Base-by-base conservation (phyloP, 2,797 vertebrate species). In the Coracias cyanogaster region DNA sequence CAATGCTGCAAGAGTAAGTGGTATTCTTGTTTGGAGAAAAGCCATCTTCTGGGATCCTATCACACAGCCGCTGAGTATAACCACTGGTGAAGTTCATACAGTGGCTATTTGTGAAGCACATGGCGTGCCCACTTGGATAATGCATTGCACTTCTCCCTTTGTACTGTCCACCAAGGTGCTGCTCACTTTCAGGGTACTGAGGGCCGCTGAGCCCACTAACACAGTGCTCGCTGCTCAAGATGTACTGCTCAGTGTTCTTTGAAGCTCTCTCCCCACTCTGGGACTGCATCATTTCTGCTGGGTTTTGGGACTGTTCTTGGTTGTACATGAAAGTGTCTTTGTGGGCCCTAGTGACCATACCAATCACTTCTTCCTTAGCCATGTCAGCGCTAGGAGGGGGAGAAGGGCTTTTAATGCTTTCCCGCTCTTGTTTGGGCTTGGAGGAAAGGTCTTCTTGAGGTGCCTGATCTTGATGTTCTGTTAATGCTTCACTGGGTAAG, bases 291-390 rank as follows among this genome's bases (percentile, higher is more conserved):
- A 93, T 72, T 69, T 98, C 97, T 57, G 96, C 93, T n/a, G 95
- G 88, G 57, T 85, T 97, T 48, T 98, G 97, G 62, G 96, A 97
- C 81, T 98, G 98, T 45, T 98, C 99, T 86, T 99, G 99, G 96
- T 98, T 96, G 91, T 98, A 99, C 64, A 98, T 93, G 69, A 99
- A 99, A 94, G 98, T 98, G 64, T 98, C 98, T 82, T 98, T 98
- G 94, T 98, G 98, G 61, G 97, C 98, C 93, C 98, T 96, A 62
- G 98, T 98, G 92, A 98, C 96, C 61, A 98, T 96, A 61, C 98
- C 98, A 0, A 98, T 97, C 31, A 98, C 98, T 94, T 99, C 99
- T 54, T 99, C 99, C 98, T 99, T 99, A 8, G 99, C 99, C 81
- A 99, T 99, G 97, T 99, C 99, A 6, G 98, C 97, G 10, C 95